Evolutionary conservation across 30 jellyfish, hydroid and myxozoan genomes (phyloP).

Genomic region (Clytia hemisphaerica): DNA sequence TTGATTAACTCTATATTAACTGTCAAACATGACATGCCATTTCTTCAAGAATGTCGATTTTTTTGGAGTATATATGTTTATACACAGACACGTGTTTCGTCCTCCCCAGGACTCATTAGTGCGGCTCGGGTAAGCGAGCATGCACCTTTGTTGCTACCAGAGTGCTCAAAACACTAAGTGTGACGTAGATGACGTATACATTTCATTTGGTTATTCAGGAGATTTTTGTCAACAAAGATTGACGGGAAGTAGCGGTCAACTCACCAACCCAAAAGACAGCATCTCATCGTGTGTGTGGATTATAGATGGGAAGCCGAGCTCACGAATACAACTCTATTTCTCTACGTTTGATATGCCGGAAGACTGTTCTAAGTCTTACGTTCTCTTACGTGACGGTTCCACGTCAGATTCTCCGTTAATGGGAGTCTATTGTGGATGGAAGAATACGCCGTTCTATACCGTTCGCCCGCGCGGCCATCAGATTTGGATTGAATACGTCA

Average conservation of each 20-base stretch:
- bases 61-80: no score
- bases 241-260: constrained; percentile 11
- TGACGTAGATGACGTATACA: no score
- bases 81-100: no score
- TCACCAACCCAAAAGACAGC: constrained; percentile 2
- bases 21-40: no score
- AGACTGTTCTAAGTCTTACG: constrained; percentile 12
- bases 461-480: neutral
- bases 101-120: no score
- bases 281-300: constrained; percentile 19
- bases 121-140: no score
- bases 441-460: neutral
- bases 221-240: no score
- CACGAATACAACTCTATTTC: constrained; percentile 13
- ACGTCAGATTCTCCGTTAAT: constrained; percentile 12
- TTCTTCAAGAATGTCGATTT: no score
- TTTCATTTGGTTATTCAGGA: no score
- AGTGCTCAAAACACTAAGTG: no score
- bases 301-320: constrained; percentile 14
- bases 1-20: no score
- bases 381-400: constrained; percentile 33
- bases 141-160: no score
- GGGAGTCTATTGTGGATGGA: constrained; percentile 14
- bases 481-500: constrained; percentile 26
- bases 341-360: constrained; percentile 16